Base-by-base conservation (phyloP, 2,113 vertebrate genomes). In the Lycaon pictus region DNA sequence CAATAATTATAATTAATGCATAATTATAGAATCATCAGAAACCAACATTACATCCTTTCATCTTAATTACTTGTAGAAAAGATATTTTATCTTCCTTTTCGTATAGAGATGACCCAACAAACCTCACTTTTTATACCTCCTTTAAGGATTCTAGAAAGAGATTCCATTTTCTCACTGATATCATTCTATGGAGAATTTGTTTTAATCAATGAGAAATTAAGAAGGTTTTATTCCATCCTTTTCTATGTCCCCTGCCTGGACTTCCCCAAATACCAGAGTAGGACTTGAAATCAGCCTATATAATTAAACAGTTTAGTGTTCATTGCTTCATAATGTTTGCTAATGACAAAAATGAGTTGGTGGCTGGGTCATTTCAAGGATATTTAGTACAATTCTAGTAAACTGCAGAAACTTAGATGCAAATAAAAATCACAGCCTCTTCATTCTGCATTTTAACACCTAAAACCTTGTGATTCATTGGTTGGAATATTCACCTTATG, bases 391-490 rank as follows among this genome's bases (percentile, higher is more conserved):
- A 93, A 77, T 37, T 89, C 20, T 48, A 58, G 7, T 11, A 72
- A 94, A 92, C 8, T 51, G 35, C 93, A 96, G 76, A 88, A 91
- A 91, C 19, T 85, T 93, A 79, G 63, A 79, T 51, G 16, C 15
- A 96, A 95, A 96, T 82, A 53, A 32, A 94, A 91, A 86, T 72
- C 55, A 88, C 6, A 71, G 22, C 2, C 69, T 67, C n/a, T 91
- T 96, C 17, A 95, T 23, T 55, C 2, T 81, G 0, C 11, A 32
- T 86, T 95, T 51, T 76, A 96, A 72, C 32, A 58, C 32, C 71
- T 93, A 27, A 29, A 19, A 88, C 16, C 16, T 82, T 77, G 2
- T 67, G 84, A 84, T 77, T 32, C 48, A 58, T 90, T 87, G 55
- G 22, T 84, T 90, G 10, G 32, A 29, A 86, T 60, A 94, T 48